These are phyloP conservation scores for Alfaro cultratus DNA, from an alignment of 2,797 vertebrate genomes.

Conservation along the genomic window DNA sequence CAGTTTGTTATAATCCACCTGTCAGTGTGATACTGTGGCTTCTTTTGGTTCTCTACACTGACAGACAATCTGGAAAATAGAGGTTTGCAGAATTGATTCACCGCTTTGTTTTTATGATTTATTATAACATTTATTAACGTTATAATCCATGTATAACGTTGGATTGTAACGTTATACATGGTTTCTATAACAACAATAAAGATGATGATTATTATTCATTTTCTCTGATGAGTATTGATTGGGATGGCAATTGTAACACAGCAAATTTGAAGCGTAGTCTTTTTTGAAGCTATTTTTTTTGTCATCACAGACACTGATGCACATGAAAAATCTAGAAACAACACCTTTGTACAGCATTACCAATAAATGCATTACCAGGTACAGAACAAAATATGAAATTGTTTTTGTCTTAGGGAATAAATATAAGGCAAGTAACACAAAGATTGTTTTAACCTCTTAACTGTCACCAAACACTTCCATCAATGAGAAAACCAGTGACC, in stretches of 20 bases:
- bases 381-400: not conserved
- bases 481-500: no score
- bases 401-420: not conserved
- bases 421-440: not conserved
- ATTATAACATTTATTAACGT: no score
- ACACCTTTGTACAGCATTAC: not conserved
- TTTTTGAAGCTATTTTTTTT: not conserved
- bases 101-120: not conserved
- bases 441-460: not conserved
- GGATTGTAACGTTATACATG: no score
- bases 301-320: not conserved
- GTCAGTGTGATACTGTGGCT: not conserved
- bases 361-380: not conserved
- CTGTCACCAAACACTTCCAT: no score
- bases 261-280: not conserved
- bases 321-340: not conserved
- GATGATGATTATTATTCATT: no score
- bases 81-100: not conserved
- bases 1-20: not conserved
- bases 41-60: not conserved
- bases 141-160: no score
- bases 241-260: not conserved
- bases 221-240: not conserved
- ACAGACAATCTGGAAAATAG: not conserved
- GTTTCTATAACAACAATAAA: no score